Percentiles rank a stretch among this genome's conserved stretches.
Conservation (phyloP, 2,113 vertebrate species). For the Pelvicachromis taeniatus region DNA sequence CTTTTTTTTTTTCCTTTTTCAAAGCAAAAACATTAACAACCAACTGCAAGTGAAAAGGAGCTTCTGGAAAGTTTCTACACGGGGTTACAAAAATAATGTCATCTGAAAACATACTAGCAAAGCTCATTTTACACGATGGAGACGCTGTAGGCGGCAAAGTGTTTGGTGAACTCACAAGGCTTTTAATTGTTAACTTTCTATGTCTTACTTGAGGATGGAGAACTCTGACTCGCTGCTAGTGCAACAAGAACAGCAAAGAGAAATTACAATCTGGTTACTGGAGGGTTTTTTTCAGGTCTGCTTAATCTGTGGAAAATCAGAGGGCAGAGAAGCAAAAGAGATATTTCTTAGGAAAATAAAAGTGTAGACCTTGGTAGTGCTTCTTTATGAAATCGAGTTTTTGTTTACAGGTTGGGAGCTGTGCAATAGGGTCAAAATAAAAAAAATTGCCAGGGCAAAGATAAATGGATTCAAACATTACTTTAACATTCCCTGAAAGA, state of each 20-base stretch:
- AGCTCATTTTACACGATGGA: constrained; percentile 19
- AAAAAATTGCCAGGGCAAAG: not conserved
- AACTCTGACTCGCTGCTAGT: constrained; percentile 1
- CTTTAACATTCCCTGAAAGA: not conserved
- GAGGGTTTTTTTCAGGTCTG: not conserved
- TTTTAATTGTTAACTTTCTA: not conserved
- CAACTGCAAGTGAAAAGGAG: not conserved
- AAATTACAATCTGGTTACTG: not conserved
- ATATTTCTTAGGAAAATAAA: not conserved
- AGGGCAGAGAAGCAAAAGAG: not conserved
- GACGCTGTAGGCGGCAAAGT: not conserved
- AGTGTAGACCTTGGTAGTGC: not conserved
- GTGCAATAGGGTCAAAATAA: not conserved
- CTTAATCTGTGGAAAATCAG: not conserved
- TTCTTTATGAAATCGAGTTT: not conserved
- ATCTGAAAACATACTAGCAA: constrained; percentile 9
- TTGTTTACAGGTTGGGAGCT: not conserved
- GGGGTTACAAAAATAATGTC: constrained; percentile 54
- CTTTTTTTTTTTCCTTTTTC: not conserved
- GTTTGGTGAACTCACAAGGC: not conserved
- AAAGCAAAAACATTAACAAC: not conserved
- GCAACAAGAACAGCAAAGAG: constrained; percentile 28
- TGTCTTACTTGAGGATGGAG: not conserved
- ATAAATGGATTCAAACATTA: not conserved
- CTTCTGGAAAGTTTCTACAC: not conserved